Base-by-base conservation (phyloP, 1,140 invertebrate species). In the Neodiprion virginianus region DNA sequence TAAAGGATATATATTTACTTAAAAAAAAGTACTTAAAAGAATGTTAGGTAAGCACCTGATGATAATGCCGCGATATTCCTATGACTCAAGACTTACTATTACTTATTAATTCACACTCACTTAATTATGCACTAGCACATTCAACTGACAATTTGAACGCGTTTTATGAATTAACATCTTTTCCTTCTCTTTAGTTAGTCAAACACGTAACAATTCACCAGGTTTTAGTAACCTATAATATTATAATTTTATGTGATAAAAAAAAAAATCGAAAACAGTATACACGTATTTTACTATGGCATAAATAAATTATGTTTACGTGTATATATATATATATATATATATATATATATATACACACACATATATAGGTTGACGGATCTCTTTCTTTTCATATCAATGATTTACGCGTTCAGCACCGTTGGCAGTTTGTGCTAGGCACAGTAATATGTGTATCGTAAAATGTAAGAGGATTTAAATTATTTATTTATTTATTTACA, bases 401-500 rank as follows among this genome's bases (percentile, higher is more conserved):
- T 40, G 28, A 40, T 40, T 40, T 40, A 40, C 28, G 28, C 5
- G 28, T 40, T 40, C 28, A 40, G 28, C 28, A 40, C 28, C 28
- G 28, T 40, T 40, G 28, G 28, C 28, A 40, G 28, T 40, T 40
- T 40, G 28, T 40, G 28, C 28, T 40, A 40, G 28, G 28, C 28
- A 40, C 28, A 40, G 28, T 40, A 40, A 40, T 40, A 40, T 1
- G 28, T 40, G 28, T 40, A 40, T 40, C 28, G 28, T 40, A 40
- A 40, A 3, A 61, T 61, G 5, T 40, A 40, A 61, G 53, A 61
- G 11, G 4, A 61, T 9, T 61, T 61, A 61, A 61, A 17, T 61
- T 61, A 61, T 61, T 61, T 61, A 61, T 61, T 61, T 61, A 61
- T 61, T 61, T 61, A 61, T 14, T 61, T 61, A 61, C 4, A 61